Conservation (phyloP, 2,888 invertebrate species). For the Trichopoda pennipes region DNA sequence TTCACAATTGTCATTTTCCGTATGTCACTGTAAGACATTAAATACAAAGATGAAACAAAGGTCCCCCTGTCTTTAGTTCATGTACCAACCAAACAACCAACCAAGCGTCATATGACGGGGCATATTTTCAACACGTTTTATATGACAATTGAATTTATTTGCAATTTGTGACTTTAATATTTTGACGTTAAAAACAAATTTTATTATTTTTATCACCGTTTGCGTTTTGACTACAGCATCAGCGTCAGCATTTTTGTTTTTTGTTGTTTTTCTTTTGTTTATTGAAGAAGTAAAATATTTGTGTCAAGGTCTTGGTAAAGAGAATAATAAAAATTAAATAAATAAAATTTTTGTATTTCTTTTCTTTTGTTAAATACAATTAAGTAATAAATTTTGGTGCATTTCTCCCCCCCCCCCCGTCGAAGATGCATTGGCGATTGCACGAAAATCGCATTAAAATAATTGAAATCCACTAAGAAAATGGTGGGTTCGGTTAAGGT, state of each 20-base stretch:
- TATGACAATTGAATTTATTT: neutral
- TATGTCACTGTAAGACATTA: too few relatives aligned
- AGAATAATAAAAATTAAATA: slow-evolving; percentile 20
- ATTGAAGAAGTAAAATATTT: slow-evolving; percentile 20
- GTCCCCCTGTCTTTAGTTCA: neutral
- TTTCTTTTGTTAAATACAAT: too few relatives aligned
- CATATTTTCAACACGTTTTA: slow-evolving; percentile 28
- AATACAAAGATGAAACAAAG: neutral
- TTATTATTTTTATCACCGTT: slow-evolving; percentile 1
- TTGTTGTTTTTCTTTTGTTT: too few relatives aligned
- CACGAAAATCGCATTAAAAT: too few relatives aligned
- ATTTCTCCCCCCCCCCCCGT: too few relatives aligned
- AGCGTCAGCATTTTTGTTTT: too few relatives aligned
- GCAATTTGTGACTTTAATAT: slow-evolving; percentile 14
- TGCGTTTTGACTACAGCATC: neutral
- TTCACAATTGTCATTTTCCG: too few relatives aligned
- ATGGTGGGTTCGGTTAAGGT: too few relatives aligned
- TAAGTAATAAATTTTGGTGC: too few relatives aligned
- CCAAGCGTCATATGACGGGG: slow-evolving; percentile 21
- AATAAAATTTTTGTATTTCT: neutral
- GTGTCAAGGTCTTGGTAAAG: slow-evolving; percentile 42
- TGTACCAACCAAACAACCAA: too few relatives aligned
- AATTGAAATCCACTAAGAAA: too few relatives aligned
- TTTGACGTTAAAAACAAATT: neutral
- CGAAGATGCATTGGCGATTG: too few relatives aligned